A percentile compares a stretch with the other conserved stretches of the same genome.
Evolutionary conservation across 2,113 vertebrate species (phyloP).

Genomic region (Bombycilla garrulus): DNA sequence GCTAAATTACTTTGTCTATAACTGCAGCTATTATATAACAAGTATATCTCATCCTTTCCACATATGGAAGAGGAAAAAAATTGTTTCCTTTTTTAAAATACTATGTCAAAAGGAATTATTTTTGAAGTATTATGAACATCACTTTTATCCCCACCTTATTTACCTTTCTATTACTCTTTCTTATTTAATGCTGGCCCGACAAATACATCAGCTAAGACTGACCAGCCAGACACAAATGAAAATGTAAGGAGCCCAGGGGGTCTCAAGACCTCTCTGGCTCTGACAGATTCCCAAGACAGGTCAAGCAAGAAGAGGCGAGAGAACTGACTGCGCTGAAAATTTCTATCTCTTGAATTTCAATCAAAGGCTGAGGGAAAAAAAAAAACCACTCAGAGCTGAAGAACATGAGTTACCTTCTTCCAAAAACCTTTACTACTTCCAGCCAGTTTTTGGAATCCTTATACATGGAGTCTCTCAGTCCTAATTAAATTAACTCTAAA

Average conservation of each 20-base stretch:
- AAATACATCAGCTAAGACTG: not conserved
- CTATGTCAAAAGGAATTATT: not conserved
- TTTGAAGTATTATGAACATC: not conserved
- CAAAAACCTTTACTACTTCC: not conserved
- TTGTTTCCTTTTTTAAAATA: too few relatives aligned
- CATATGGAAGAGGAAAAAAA: not conserved
- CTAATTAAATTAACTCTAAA: not conserved
- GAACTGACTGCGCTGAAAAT: not conserved
- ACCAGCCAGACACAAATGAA: slow-evolving; percentile 22
- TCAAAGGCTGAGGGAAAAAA: not conserved
- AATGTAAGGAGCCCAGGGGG: not conserved
- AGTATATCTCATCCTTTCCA: not conserved
- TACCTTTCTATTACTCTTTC: not conserved
- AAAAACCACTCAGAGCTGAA: not conserved
- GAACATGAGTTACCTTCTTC: not conserved
- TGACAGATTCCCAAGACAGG: slow-evolving; percentile 13
- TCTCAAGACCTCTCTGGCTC: not conserved
- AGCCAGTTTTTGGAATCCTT: not conserved
- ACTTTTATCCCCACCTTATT: not conserved
- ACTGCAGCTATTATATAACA: not conserved
- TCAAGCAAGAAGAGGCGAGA: slow-evolving; percentile 35
- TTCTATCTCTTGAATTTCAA: slow-evolving; percentile 25
- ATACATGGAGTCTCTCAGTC: not conserved
- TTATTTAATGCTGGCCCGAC: not conserved
- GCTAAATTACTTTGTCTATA: not conserved